phyloP scores from a whole-genome alignment of 64 coral and sea anemone genomes.

The Pocillopora damicornis region DNA sequence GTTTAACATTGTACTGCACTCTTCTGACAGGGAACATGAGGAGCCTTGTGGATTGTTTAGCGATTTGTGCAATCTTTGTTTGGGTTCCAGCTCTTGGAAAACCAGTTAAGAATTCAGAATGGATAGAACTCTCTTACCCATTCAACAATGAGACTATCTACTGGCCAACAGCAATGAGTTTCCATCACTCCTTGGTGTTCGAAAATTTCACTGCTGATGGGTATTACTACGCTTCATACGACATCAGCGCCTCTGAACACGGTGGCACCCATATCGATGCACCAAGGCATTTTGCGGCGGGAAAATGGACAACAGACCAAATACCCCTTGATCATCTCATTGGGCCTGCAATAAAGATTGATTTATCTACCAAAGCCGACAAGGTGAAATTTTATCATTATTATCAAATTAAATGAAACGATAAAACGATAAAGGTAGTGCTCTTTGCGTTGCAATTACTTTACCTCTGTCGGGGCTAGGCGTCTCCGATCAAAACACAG shows the following conservation, averaged over 20 bases:
- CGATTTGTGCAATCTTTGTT: neutral
- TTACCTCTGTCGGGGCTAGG: too few relatives aligned
- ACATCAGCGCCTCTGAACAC: constrained; percentile 66
- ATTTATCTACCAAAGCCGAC: constrained; percentile 62
- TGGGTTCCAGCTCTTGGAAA: neutral
- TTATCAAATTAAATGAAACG: too few relatives aligned
- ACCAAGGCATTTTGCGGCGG: constrained; percentile 54
- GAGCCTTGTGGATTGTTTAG: neutral
- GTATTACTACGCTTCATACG: constrained; percentile 53
- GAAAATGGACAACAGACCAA: constrained; percentile 49
- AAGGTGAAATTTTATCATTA: neutral
- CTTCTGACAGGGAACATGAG: neutral
- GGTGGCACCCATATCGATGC: constrained; percentile 81
- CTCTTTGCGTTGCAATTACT: too few relatives aligned
- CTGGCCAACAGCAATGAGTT: constrained; percentile 36
- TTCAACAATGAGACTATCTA: constrained; percentile 66
- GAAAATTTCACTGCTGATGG: constrained; percentile 20
- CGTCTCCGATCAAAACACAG: too few relatives aligned
- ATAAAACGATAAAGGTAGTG: too few relatives aligned
- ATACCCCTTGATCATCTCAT: constrained; percentile 67
- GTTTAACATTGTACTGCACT: neutral
- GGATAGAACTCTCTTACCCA: constrained; percentile 59
- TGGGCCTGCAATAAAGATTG: constrained; percentile 75
- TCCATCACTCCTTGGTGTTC: constrained; percentile 4
- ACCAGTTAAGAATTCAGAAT: neutral